Evolutionary conservation across 1,140 invertebrate genomes (phyloP).

Genomic region (Drosophila dunni): DNA sequence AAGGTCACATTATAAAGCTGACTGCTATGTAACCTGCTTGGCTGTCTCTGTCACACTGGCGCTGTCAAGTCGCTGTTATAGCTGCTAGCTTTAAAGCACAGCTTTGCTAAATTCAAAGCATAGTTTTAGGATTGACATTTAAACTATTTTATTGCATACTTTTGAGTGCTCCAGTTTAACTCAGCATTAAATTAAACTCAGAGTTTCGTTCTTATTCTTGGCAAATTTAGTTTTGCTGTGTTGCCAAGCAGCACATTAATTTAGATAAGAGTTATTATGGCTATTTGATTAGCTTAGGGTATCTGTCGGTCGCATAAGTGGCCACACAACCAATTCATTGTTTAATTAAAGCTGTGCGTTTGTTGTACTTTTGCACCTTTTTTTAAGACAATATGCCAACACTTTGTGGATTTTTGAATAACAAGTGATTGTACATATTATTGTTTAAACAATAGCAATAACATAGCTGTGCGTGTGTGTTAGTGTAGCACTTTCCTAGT

Average conservation of each 20-base stretch:
- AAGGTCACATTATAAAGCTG: constrained; percentile 31
- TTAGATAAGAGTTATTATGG: constrained; percentile 16
- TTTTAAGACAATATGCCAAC: constrained; percentile 21
- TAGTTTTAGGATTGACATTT: constrained; percentile 28
- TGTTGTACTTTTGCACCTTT: constrained; percentile 29
- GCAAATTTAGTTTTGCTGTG: too few relatives aligned
- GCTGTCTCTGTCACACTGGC: not conserved
- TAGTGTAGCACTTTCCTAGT: constrained; percentile 25
- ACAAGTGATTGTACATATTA: constrained; percentile 37
- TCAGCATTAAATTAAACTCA: constrained; percentile 3
- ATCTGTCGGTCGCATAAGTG: constrained; percentile 12
- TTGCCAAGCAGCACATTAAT: constrained; percentile 5
- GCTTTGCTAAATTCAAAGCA: constrained; percentile 35
- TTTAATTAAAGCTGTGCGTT: constrained; percentile 25
- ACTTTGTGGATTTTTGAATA: constrained; percentile 28
- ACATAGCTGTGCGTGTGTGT: constrained; percentile 11
- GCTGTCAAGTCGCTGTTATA: constrained; percentile 1
- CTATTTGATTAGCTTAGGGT: constrained; percentile 8
- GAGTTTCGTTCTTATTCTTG: not conserved
- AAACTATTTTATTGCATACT: constrained; percentile 33
- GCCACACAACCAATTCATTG: constrained; percentile 16
- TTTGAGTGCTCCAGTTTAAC: not conserved
- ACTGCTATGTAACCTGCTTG: not conserved
- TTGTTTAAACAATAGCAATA: constrained; percentile 26
- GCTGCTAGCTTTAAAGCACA: constrained; percentile 29